These are phyloP conservation scores for Hirudo medicinalis DNA, from an alignment of 1,140 invertebrate genomes.

Conservation along the genomic window DNA sequence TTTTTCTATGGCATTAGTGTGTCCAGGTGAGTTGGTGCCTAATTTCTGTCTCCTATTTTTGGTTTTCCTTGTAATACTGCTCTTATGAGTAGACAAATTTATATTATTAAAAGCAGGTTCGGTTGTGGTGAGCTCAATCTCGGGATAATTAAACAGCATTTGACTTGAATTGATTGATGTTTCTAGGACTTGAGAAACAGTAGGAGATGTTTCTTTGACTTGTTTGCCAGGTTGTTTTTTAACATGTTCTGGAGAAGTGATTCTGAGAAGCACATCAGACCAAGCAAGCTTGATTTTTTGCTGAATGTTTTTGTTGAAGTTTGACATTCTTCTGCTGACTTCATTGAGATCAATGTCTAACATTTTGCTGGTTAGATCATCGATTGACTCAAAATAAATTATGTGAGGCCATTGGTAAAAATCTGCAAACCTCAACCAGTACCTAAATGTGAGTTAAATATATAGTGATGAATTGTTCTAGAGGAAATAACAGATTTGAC, in stretches of 20 bases:
- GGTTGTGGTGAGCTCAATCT: too few relatives aligned
- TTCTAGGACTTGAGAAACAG: too few relatives aligned
- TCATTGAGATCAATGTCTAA: constrained; percentile 17
- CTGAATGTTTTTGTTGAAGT: constrained; percentile 18
- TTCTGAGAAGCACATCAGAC: constrained; percentile 21
- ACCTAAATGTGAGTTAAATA: background rate
- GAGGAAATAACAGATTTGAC: too few relatives aligned
- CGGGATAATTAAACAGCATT: too few relatives aligned
- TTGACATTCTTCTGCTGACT: constrained; percentile 21
- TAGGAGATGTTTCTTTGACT: too few relatives aligned
- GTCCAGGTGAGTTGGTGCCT: too few relatives aligned
- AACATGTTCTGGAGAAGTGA: constrained; percentile 3
- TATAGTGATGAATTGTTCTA: background rate
- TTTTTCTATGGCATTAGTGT: too few relatives aligned
- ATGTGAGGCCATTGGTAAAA: constrained; percentile 24
- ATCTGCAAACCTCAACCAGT: constrained; percentile 23
- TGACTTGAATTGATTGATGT: too few relatives aligned
- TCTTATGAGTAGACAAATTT: too few relatives aligned
- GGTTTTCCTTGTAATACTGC: too few relatives aligned
- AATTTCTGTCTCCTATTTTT: too few relatives aligned
- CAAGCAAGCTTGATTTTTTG: constrained; percentile 18
- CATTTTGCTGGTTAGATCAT: constrained; percentile 23
- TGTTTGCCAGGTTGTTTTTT: background rate
- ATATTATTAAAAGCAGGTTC: too few relatives aligned
- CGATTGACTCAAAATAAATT: constrained; percentile 22